These are phyloP conservation scores for Cheilosia vulpina DNA, from an alignment of 2,888 invertebrate species.

Conservation along the genomic window DNA sequence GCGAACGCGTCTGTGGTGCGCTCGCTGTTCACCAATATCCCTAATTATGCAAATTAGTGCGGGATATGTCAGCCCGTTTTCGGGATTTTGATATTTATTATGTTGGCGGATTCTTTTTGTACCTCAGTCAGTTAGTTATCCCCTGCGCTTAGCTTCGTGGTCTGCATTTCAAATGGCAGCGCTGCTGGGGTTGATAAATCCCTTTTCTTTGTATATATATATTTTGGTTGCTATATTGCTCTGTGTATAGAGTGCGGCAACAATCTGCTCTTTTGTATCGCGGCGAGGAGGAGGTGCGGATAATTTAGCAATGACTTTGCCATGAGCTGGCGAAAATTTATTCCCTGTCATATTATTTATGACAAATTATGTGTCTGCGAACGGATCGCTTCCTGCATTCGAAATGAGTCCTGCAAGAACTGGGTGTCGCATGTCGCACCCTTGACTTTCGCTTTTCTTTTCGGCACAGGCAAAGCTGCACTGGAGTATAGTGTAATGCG, in stretches of 20 bases:
- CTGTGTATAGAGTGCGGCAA: neutral
- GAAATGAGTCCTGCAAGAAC: conserved; percentile 31
- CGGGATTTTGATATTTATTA: conserved; percentile 69
- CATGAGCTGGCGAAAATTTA: conserved; percentile 65
- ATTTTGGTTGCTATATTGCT: neutral
- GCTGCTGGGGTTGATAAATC: conserved; percentile 32
- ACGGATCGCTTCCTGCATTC: conserved; percentile 60
- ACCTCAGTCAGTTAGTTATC: conserved; percentile 27
- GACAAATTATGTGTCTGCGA: conserved; percentile 70
- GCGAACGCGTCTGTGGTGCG: conserved; percentile 11
- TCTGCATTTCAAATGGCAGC: conserved; percentile 63
- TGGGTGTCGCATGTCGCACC: conserved; percentile 21
- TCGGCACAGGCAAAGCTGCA: neutral
- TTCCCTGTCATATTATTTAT: conserved; percentile 69
- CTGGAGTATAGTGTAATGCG: conserved; percentile 39
- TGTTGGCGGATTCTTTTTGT: conserved; percentile 21
- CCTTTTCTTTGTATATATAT: conserved; percentile 10
- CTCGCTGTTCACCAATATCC: conserved; percentile 43
- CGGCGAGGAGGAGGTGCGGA: conserved; percentile 32
- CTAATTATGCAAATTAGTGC: conserved; percentile 68
- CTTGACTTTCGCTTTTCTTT: conserved; percentile 66
- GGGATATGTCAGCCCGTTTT: conserved; percentile 58
- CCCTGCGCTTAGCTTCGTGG: conserved; percentile 54
- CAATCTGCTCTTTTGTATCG: conserved; percentile 30
- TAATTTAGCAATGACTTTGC: conserved; percentile 68